These are phyloP conservation scores for Amorpha juglandis DNA, from an alignment of 2,888 invertebrate genomes.

Conservation along the genomic window DNA sequence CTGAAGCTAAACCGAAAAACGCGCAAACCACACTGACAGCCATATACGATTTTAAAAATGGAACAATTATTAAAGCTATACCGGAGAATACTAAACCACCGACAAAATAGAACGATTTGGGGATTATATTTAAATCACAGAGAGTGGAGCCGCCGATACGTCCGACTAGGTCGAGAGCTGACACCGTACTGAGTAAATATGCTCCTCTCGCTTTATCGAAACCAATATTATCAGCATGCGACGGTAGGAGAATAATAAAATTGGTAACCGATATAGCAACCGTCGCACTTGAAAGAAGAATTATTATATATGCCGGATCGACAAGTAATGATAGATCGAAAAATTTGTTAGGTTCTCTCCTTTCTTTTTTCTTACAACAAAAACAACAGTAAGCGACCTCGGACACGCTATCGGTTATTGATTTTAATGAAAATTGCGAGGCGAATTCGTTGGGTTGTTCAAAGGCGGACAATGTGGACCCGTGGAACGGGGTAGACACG, in stretches of 20 bases:
- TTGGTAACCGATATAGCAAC: slow-evolving; percentile 95
- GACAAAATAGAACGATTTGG: slow-evolving; percentile 92
- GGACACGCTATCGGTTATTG: slow-evolving; percentile 85
- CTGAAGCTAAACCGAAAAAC: slow-evolving; percentile 91
- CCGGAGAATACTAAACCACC: slow-evolving; percentile 92
- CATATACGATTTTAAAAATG: slow-evolving; percentile 86
- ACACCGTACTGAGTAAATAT: slow-evolving; percentile 90
- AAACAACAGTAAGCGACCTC: slow-evolving; percentile 77
- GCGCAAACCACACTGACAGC: slow-evolving; percentile 88
- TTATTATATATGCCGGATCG: slow-evolving; percentile 92
- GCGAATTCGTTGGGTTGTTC: slow-evolving; percentile 91
- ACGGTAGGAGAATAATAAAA: slow-evolving; percentile 92
- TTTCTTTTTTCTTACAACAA: slow-evolving; percentile 67
- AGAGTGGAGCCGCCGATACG: slow-evolving; percentile 93
- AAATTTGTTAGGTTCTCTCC: slow-evolving; percentile 83
- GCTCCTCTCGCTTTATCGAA: slow-evolving; percentile 89
- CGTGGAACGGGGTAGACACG: slow-evolving; percentile 92
- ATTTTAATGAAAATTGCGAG: slow-evolving; percentile 90
- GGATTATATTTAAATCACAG: slow-evolving; percentile 90
- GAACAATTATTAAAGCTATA: slow-evolving; percentile 88
- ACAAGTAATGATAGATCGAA: slow-evolving; percentile 89
- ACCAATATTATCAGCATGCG: slow-evolving; percentile 88
- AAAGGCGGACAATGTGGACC: slow-evolving; percentile 90
- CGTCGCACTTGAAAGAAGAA: slow-evolving; percentile 92
- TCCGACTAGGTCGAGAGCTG: slow-evolving; percentile 91